These are phyloP conservation scores for Amiota minor DNA, from an alignment of 2,888 invertebrate genomes.

Conservation along the genomic window DNA sequence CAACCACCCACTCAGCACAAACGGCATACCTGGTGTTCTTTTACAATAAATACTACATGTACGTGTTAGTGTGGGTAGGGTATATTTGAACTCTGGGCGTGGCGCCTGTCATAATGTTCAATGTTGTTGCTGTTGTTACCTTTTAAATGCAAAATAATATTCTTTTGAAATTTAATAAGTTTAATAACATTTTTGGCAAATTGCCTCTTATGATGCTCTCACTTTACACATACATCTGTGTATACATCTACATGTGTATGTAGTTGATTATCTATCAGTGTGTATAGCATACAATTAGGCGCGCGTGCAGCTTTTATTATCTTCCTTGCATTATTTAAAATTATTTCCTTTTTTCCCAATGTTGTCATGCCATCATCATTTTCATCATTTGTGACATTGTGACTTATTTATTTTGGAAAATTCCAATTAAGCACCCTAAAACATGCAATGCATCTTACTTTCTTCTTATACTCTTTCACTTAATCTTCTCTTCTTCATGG, in stretches of 20 bases:
- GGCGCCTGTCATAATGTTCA: not conserved
- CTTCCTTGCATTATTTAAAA: not conserved
- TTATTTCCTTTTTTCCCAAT: not conserved
- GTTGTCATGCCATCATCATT: not conserved
- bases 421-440: conserved; percentile 45
- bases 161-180: conserved; percentile 50
- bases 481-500: no score
- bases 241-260: no score
- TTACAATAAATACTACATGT: conserved; percentile 24
- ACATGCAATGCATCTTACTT: conserved; percentile 52
- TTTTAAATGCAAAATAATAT: conserved; percentile 35
- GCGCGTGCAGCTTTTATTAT: not conserved
- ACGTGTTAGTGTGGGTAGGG: not conserved
- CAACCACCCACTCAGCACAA: not conserved
- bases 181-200: conserved; percentile 48
- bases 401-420: not conserved
- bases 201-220: not conserved
- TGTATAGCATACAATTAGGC: conserved; percentile 24
- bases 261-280: no score
- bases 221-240: not conserved
- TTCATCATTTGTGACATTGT: no score
- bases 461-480: no score
- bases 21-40: conserved; percentile 17
- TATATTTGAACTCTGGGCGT: conserved; percentile 2
- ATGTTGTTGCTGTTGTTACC: not conserved